phyloP scores from a whole-genome alignment of 2,113 vertebrate species.

The Dipodomys stephensi region DNA sequence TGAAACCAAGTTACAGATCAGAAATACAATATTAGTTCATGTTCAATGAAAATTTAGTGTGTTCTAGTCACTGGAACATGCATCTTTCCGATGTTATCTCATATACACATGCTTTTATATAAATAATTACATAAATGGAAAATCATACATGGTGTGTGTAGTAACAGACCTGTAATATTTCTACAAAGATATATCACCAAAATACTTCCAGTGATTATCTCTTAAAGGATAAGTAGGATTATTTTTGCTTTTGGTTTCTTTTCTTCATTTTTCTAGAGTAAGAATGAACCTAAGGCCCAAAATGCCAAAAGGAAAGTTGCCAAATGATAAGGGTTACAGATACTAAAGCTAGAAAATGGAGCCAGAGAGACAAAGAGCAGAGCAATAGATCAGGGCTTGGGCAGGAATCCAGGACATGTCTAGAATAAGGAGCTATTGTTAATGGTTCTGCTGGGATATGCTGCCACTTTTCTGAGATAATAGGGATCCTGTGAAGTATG shows the following conservation, averaged over 20 bases:
- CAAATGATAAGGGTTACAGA: slow-evolving; percentile 69
- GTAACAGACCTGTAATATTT: neutral
- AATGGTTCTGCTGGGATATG: slow-evolving; percentile 55
- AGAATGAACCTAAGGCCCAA: slow-evolving; percentile 17
- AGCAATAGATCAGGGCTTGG: slow-evolving; percentile 56
- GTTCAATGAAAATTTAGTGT: neutral
- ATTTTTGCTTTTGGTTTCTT: slow-evolving; percentile 61
- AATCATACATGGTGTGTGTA: neutral
- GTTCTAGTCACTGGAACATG: neutral
- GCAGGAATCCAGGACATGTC: slow-evolving; percentile 57
- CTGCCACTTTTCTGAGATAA: slow-evolving; percentile 60
- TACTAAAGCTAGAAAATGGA: slow-evolving; percentile 64
- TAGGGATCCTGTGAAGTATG: slow-evolving; percentile 24
- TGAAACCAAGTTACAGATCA: neutral
- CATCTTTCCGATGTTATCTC: neutral
- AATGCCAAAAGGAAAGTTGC: slow-evolving; percentile 53
- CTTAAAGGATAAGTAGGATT: neutral
- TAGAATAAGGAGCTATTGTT: slow-evolving; percentile 56
- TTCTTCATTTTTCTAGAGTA: slow-evolving; percentile 43
- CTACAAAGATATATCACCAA: neutral
- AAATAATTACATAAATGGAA: neutral
- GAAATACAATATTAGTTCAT: neutral
- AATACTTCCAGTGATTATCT: neutral
- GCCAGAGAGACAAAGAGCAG: slow-evolving; percentile 54
- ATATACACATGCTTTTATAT: neutral